Evolutionary conservation across 1,140 invertebrate species (phyloP), one percentile per base, ranked within the genome.

Genomic region (Caenorhabditis inopinata): DNA sequence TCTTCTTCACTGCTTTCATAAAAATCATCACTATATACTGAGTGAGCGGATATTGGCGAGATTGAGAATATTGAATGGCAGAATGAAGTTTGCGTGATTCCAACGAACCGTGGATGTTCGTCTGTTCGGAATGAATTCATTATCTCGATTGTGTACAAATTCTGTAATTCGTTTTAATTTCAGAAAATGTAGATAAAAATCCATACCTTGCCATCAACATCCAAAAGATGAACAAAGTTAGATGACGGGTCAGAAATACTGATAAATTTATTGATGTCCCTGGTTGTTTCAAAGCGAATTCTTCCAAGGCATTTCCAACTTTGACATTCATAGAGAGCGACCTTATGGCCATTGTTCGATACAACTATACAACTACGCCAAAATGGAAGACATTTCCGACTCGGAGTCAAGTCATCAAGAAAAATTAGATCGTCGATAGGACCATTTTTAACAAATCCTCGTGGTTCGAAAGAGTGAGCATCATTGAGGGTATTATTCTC

Each of bases 171-270:
- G n/a, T n/a, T n/a, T n/a, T n/a, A n/a, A n/a, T n/a, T n/a, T n/a
- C n/a, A n/a, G n/a, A n/a, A n/a, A n/a, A n/a, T n/a, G n/a, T n/a
- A n/a, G n/a, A n/a, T n/a, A n/a, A n/a, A n/a, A n/a, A n/a, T n/a
- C n/a, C 38, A 21, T 38, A 68, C 58, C 58, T 38, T 68, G 27
- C 58, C 58, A 42, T 68, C 58, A n/a, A 68, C 58, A 68, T 68
- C 58, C 9, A 68, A 18, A 7, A 68, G 32, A 68, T 68, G 32
- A 18, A 68, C n/a, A 68, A 38, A 68, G 12, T 68, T 68, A 18
- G 58, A 11, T 11, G 58, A 18, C 14, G 32, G 58, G 38, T 68
- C 58, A 5, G 32, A n/a, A 29, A 68, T 38, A 42, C 58, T 68
- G 32, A 68, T 21, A 16, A 68, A 68, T 38, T 68, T 68, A 9